phyloP scores from a whole-genome alignment of 2,113 vertebrate species.

The Urocynchramus pylzowi region DNA sequence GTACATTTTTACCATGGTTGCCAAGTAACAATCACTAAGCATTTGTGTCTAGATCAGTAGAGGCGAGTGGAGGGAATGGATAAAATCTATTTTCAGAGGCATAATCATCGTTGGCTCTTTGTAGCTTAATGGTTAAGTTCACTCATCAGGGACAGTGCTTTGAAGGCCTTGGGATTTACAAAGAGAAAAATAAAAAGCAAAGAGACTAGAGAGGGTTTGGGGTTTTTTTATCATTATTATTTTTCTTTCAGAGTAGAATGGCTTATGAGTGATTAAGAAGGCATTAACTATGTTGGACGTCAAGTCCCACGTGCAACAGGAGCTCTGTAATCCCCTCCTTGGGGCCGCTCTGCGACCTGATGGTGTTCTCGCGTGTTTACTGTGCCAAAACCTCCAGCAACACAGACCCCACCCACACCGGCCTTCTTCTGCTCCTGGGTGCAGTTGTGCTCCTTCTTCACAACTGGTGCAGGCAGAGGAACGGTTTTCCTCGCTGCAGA shows the following conservation, averaged over 20 bases:
- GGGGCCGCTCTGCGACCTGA: accelerated
- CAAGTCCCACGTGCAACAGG: not conserved
- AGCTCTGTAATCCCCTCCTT: not conserved
- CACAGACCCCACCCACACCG: accelerated
- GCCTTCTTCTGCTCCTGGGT: not conserved
- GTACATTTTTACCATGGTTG: slow-evolving; percentile 61
- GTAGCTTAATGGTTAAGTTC: slow-evolving; percentile 28
- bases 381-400: not conserved
- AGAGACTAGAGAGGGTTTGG: not conserved
- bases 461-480: not conserved
- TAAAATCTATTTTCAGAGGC: slow-evolving; percentile 59
- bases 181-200: slow-evolving; percentile 20
- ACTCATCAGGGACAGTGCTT: not conserved
- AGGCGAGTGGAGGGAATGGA: slow-evolving; percentile 15
- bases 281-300: not conserved
- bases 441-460: not conserved
- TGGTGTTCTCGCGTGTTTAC: not conserved
- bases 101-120: not conserved
- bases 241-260: not conserved
- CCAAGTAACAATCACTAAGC: slow-evolving; percentile 64
- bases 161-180: slow-evolving; percentile 16
- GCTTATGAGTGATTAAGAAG: slow-evolving; percentile 49
- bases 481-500: not conserved
- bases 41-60: slow-evolving; percentile 49
- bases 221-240: not conserved